A percentile compares a stretch with the other conserved stretches of the same genome.
These are phyloP conservation scores for Schmidtea mediterranea DNA, from an alignment of 1,140 invertebrate species.

Conservation along the genomic window DNA sequence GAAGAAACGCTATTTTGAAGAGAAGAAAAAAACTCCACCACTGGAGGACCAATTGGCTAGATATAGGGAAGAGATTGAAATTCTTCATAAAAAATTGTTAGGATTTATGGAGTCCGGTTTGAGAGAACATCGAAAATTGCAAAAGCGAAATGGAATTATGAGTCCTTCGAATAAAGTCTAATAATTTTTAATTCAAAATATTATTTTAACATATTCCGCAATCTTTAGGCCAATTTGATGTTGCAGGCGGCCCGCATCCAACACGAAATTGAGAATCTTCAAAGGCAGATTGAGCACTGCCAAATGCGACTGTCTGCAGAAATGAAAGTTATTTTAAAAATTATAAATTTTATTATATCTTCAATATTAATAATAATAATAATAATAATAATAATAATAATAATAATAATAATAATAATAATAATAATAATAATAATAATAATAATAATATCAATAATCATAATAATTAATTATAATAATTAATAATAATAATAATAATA, in stretches of 20 bases:
- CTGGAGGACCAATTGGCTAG: constrained; percentile 25
- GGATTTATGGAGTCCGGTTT: constrained; percentile 10
- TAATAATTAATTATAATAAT: too few relatives aligned
- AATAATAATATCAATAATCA: too few relatives aligned
- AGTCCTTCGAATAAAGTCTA: constrained; percentile 12
- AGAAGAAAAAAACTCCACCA: constrained; percentile 26
- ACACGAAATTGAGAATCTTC: constrained; percentile 30
- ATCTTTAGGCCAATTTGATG: constrained; percentile 14
- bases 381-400: too few relatives aligned
- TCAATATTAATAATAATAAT: too few relatives aligned
- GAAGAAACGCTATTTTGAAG: constrained; percentile 28
- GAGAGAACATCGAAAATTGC: constrained; percentile 14
- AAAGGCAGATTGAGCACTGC: constrained; percentile 26
- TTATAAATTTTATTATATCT: too few relatives aligned
- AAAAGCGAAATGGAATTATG: constrained; percentile 11
- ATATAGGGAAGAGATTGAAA: constrained; percentile 22
- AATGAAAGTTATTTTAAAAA: too few relatives aligned
- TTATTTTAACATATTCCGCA: constrained; percentile 3
- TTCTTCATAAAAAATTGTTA: constrained; percentile 21
- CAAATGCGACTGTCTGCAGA: constrained; percentile 31
- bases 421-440: too few relatives aligned
- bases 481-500: too few relatives aligned
- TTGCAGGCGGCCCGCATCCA: constrained; percentile 28
- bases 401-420: too few relatives aligned
- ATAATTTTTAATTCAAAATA: too few relatives aligned